Evolutionary conservation across 2,113 vertebrate species (phyloP), one percentile per base, ranked within the genome.

Genomic region (Oreotrochilus melanogaster): DNA sequence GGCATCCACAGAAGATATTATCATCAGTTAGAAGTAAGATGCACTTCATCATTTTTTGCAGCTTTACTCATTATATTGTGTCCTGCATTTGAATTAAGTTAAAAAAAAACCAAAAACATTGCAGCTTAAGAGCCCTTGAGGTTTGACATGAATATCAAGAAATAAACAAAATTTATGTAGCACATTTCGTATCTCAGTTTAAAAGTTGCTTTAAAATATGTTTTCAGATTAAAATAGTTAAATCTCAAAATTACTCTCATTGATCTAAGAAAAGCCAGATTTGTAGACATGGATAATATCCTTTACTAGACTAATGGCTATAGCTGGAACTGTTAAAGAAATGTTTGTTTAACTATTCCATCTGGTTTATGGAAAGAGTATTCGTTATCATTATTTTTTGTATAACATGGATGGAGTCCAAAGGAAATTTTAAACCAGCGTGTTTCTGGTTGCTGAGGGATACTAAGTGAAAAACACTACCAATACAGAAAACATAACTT

Each of bases 21-120:
- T 90, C 60, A 28, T 87, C 84, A 91, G n/a, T 89, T 87, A 95
- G 54, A 86, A 74, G 31, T 87, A 78, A 84, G 84, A 86, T 50
- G 56, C 16, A 57, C 47, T 85, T 93, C 83, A 70, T 91, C 5
- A 73, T 95, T 95, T 92, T 78, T 72, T 86, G 22, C 76, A 96
- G 48, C 61, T 83, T 95, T 71, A 50, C 33, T 95, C 31, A 64
- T 76, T 72, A 88, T 72, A n/a, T 39, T 72, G 28, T 92, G 39
- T 58, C 7, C 35, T 73, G 89, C 19, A 60, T 85, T 81, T 91
- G 42, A 93, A 97, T 73, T 76, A 93, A 85, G n/a, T 85, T 71
- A 57, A 88, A 87, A 60, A 16, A 75, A 28, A 6, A 35, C 22
- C 54, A 17, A 53, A 74, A 71, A 31, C 17, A 78, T 71, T 76